phyloP scores from a whole-genome alignment of 2,888 invertebrate genomes.

The Drosophila nigricruria region DNA sequence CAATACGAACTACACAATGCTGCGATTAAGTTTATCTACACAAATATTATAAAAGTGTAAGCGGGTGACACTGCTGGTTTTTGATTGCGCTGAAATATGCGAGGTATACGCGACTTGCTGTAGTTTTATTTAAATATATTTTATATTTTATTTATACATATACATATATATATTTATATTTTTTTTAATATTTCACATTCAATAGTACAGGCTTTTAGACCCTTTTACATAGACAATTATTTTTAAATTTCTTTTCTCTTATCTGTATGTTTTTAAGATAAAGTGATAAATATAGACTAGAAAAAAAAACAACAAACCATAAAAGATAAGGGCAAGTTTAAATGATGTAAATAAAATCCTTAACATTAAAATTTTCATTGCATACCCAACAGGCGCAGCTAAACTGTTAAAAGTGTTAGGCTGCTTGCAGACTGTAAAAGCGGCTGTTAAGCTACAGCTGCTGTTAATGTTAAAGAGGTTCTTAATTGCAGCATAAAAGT shows the following conservation, averaged over 20 bases:
- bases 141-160: neutral
- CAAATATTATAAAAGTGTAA: slow-evolving; percentile 23
- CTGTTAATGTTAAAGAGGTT: neutral
- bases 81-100: neutral
- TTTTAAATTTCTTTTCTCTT: neutral
- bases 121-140: no score
- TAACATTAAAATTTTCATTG: neutral
- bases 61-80: neutral
- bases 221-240: neutral
- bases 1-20: slow-evolving; percentile 30
- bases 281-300: neutral
- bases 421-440: neutral
- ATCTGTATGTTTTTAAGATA: neutral
- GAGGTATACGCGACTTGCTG: neutral
- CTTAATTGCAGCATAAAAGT: neutral
- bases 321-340: neutral
- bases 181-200: neutral
- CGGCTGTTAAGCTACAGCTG: neutral
- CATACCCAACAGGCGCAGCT: neutral
- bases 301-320: neutral
- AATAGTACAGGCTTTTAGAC: neutral
- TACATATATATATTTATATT: neutral
- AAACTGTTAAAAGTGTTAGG: neutral
- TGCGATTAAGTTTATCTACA: slow-evolving; percentile 36
- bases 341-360: neutral